Conservation (phyloP, 2,888 invertebrate species). For the Tholera decimalis region DNA sequence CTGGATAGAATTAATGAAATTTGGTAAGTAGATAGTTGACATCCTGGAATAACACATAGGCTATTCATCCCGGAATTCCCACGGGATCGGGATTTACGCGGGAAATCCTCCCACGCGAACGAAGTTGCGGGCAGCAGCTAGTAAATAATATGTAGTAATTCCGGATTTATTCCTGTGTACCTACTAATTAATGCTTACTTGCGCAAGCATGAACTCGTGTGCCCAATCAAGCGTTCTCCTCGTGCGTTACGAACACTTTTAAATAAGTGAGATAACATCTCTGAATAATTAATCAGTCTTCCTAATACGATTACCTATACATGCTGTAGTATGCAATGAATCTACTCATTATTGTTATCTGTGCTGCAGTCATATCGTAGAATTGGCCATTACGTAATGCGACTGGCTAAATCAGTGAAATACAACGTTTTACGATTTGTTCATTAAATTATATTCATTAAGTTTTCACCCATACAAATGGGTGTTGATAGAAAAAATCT, state of each 20-base stretch:
- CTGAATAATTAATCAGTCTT: constrained; percentile 40
- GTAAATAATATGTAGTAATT: too few relatives aligned
- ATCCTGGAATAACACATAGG: too few relatives aligned
- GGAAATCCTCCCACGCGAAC: too few relatives aligned
- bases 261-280: constrained; percentile 47
- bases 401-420: neutral
- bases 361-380: neutral
- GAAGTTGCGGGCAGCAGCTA: too few relatives aligned
- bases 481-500: too few relatives aligned
- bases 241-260: constrained; percentile 11
- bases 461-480: too few relatives aligned
- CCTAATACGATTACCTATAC: constrained; percentile 10
- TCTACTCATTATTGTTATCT: constrained; percentile 25
- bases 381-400: neutral
- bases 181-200: neutral
- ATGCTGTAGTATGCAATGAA: neutral
- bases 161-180: too few relatives aligned
- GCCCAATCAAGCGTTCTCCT: constrained; percentile 30
- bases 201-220: constrained; percentile 12
- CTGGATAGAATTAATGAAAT: too few relatives aligned
- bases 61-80: too few relatives aligned
- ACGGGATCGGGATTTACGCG: too few relatives aligned
- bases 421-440: neutral
- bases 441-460: too few relatives aligned
- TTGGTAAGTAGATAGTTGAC: too few relatives aligned